phyloP scores from a whole-genome alignment of 2,113 vertebrate genomes.

The Monopterus albus region DNA sequence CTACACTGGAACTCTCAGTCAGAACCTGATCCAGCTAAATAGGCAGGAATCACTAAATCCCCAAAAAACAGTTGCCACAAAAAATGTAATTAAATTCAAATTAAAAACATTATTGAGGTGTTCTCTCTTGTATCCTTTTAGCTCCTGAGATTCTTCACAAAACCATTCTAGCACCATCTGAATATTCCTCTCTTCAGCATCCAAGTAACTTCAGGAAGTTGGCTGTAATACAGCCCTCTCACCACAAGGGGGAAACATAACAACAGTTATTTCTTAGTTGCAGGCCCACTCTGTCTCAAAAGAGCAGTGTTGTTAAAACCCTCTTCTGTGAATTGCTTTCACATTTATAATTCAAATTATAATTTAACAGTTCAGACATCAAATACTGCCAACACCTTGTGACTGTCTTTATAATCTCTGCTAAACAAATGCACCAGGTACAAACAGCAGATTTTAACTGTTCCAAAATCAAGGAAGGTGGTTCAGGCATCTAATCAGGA shows the following conservation, averaged over 20 bases:
- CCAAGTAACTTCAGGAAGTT: neutral
- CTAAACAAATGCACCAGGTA: no score
- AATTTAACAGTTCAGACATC: neutral
- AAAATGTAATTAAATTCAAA: no score
- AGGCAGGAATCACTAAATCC: no score
- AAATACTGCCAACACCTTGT: neutral
- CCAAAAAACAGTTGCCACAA: no score
- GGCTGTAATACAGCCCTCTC: conserved; percentile 1
- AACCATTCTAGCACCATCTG: neutral
- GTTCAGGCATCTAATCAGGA: no score
- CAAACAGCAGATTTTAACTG: no score
- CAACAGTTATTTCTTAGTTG: neutral
- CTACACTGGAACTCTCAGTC: no score
- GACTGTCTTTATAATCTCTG: neutral
- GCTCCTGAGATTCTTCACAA: neutral
- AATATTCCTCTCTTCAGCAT: neutral
- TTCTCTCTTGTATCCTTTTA: neutral
- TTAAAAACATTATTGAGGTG: neutral
- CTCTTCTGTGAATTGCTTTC: neutral
- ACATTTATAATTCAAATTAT: neutral
- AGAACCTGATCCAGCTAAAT: no score
- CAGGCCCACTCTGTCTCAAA: neutral
- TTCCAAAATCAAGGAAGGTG: neutral
- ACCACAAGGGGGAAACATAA: conserved; percentile 37
- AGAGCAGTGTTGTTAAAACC: neutral